Evolutionary conservation across 2,113 vertebrate genomes (phyloP), one percentile per base, ranked within the genome.

Genomic region (Okapia johnstoni): DNA sequence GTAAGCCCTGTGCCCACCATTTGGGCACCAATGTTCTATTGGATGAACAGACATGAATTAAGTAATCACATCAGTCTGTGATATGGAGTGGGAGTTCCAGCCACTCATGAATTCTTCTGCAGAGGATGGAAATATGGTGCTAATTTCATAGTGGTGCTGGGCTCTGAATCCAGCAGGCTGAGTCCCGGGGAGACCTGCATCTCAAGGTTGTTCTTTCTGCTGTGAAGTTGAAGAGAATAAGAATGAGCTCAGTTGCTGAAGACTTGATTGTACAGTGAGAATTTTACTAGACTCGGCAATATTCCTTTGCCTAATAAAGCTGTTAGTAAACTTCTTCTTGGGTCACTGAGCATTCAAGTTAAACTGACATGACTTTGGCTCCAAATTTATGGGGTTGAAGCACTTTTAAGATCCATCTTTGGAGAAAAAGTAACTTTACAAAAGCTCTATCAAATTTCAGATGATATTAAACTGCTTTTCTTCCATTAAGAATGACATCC

Each of bases 371-470:
- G 77, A 88, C 23, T 96, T 95, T 91, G 88, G n/a, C 52, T 96
- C 40, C 46, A 96, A 30, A 88, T 89, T 81, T 93, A 7, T 86
- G 76, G 88, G 85, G 46, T 15, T 1, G 33, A 96, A 25, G 36
- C 55, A 87, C 77, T 95, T 97, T 96, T 85, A 96, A 93, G 90
- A 40, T 80, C 61, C 46, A 46, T 87, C 70, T 55, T 96, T 97
- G 88, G 81, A 96, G 92, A 95, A 96, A 92, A 95, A 97, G 95
- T 93, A 97, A 96, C 90, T 97, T 97, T 94, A 88, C 61, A 90
- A 97, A 97, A 58, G 0, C 60, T 70, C 33, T 26, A 90, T 43
- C 8, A 40, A 93, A 95, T 93, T 91, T 86, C 2, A 80, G 60
- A 46, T 94, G 77, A 40, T 43, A 85, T 70, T 96, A 96, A 96